Evolutionary conservation across 1,140 invertebrate genomes (phyloP), one percentile per base, ranked within the genome.

Genomic region (Drosophila chauvacae): DNA sequence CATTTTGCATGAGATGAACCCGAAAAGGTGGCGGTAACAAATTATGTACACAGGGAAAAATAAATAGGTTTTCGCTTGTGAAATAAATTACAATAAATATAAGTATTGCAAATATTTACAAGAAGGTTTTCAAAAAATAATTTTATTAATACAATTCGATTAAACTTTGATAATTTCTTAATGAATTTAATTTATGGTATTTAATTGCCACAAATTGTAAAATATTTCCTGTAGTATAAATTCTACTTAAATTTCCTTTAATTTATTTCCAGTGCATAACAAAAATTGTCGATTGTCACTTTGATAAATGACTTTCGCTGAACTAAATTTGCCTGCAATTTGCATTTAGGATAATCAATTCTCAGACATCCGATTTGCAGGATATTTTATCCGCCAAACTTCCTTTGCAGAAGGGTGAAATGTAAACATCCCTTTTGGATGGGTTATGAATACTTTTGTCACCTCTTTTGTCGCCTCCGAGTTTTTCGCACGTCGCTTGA

Each of bases 341-440:
- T 88, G 85, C 84, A 84, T 84, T 84, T 88, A 45, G 69, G 77
- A 80, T 88, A 84, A 88, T 84, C 84, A 88, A 90, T 88, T 77
- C 72, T 77, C 37, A 62, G 70, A 47, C 48, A 66, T 39, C 44
- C 37, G 55, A 53, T 37, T 55, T 72, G 44, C 66, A 47, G 35
- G 37, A 71, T 60, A 60, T n/a, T 60, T 37, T 60, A 42, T 45
- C 39, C n/a, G 11, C 41, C 10, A 45, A 39, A 16, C 50, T 48
- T 14, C 23, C 5, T 28, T 16, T 6, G 7, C 4, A 18, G 23
- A 44, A 30, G 47, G 62, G 37, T 63, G 42, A 62, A 72, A 48
- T 23, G 16, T 42, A 58, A 59, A 20, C 69, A 72, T 9, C 69
- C 66, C 44, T 18, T 53, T 20, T 39, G 66, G 45, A 50, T 50